phyloP scores from a whole-genome alignment of 2,113 vertebrate genomes.

The Indicator maculatus region DNA sequence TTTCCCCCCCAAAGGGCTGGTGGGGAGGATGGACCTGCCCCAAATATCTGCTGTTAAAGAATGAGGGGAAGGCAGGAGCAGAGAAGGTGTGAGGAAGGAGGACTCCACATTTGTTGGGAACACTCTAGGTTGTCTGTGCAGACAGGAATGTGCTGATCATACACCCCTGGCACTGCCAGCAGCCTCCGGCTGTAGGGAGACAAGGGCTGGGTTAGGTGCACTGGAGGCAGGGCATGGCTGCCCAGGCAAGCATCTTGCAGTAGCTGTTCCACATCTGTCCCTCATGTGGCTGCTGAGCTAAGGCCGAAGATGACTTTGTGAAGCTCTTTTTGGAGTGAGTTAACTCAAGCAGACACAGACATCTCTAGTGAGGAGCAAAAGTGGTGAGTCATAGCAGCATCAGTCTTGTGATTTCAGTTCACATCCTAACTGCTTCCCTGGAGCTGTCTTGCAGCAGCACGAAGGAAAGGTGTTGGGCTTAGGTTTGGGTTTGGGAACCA shows the following conservation, averaged over 20 bases:
- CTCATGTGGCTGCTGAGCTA: conserved; percentile 3
- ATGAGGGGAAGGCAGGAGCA: background rate
- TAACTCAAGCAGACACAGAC: background rate
- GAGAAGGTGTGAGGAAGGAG: background rate
- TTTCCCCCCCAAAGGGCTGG: background rate
- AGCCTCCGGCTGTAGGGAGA: background rate
- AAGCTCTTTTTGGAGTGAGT: background rate
- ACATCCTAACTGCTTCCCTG: background rate
- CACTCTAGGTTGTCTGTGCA: background rate
- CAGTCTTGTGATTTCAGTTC: conserved; percentile 43
- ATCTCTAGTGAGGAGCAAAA: background rate
- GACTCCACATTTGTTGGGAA: background rate
- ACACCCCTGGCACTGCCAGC: background rate
- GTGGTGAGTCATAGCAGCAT: conserved; percentile 40
- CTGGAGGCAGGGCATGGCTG: background rate
- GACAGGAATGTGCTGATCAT: background rate
- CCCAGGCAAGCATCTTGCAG: background rate
- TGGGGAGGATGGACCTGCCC: background rate
- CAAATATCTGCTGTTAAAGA: background rate
- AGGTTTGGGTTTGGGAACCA: background rate
- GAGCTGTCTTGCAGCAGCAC: background rate
- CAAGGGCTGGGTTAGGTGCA: accelerated
- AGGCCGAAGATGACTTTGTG: conserved; percentile 6
- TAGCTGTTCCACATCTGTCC: background rate
- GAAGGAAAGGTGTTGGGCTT: background rate